Evolutionary conservation across 2,113 vertebrate species (phyloP).

Genomic region (Pygoscelis adeliae): DNA sequence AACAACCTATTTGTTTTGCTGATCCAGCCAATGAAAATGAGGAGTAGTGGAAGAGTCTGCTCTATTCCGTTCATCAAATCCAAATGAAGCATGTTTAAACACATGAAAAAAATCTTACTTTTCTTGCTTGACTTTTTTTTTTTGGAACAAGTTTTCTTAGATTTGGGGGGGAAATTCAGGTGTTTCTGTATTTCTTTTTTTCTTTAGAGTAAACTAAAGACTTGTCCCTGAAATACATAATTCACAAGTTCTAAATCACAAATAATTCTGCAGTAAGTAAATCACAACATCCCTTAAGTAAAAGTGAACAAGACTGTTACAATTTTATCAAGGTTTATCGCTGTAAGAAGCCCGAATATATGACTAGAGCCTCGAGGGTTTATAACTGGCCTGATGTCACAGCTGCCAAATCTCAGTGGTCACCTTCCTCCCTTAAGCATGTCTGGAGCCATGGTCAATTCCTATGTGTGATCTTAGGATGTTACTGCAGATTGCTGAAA

Average conservation of each 20-base stretch:
- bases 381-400: background rate
- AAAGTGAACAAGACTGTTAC: background rate
- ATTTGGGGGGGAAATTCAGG: background rate
- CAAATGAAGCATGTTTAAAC: background rate
- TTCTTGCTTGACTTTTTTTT: background rate
- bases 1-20: background rate
- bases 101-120: background rate
- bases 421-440: background rate
- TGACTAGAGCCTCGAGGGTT: background rate
- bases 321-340: too few relatives aligned
- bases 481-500: background rate
- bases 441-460: background rate
- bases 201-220: background rate
- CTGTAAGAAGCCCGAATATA: background rate
- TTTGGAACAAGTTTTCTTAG: background rate
- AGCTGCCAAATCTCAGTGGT: background rate
- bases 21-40: background rate
- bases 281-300: background rate
- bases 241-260: background rate
- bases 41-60: background rate
- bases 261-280: background rate
- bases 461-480: background rate
- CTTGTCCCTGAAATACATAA: background rate
- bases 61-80: background rate
- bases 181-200: background rate